These are phyloP conservation scores for Chrysomela aeneicollis DNA, from an alignment of 2,888 invertebrate species.

Conservation along the genomic window DNA sequence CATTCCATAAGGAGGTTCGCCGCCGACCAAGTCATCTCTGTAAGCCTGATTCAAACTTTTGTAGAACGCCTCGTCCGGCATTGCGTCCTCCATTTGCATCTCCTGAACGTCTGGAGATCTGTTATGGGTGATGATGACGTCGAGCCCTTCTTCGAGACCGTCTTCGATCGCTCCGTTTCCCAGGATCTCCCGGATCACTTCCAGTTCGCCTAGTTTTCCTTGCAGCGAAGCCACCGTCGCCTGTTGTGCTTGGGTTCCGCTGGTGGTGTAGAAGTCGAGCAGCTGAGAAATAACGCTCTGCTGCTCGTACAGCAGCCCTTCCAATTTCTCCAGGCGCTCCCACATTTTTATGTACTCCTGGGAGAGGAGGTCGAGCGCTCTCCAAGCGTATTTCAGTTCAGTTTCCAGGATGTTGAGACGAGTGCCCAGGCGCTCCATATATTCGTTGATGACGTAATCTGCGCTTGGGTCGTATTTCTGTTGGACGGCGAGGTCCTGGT, in stretches of 20 bases:
- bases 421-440: conserved; percentile 89
- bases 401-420: conserved; percentile 88
- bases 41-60: conserved; percentile 88
- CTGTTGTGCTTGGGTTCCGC: conserved; percentile 64
- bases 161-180: conserved; percentile 73
- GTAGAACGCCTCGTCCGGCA: conserved; percentile 86
- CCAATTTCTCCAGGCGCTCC: conserved; percentile 88
- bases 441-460: conserved; percentile 86
- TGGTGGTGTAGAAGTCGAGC: conserved; percentile 77
- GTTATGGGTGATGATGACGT: conserved; percentile 60
- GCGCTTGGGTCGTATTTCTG: conserved; percentile 60
- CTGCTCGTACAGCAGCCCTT: conserved; percentile 86
- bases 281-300: conserved; percentile 90
- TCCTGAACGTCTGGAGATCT: conserved; percentile 56
- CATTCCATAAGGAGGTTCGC: conserved; percentile 61
- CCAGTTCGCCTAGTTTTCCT: conserved; percentile 61
- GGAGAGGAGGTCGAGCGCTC: conserved; percentile 87
- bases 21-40: conserved; percentile 76
- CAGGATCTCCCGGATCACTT: conserved; percentile 72
- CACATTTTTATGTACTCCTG: conserved; percentile 95
- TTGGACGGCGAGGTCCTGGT: conserved; percentile 51
- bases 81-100: conserved; percentile 55
- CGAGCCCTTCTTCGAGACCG: conserved; percentile 73
- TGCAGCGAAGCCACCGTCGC: conserved; percentile 52
- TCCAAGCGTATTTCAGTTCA: conserved; percentile 91